phyloP scores from a whole-genome alignment of 2,888 invertebrate species.

The Theodoxus fluviatilis region DNA sequence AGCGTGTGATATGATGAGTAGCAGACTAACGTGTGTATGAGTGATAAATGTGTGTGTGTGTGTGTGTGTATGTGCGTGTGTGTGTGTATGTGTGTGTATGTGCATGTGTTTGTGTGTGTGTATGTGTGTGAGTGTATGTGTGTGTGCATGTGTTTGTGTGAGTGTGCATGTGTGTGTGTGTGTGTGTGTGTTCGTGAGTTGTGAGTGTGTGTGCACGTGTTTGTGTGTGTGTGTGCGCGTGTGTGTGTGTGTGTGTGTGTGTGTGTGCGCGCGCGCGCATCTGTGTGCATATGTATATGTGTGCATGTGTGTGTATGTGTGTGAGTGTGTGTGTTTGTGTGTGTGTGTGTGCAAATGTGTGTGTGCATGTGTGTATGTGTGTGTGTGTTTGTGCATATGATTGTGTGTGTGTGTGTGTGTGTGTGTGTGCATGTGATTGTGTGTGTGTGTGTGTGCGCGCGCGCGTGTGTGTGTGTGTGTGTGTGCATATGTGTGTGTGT shows the following conservation, averaged over 20 bases:
- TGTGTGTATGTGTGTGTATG: no score
- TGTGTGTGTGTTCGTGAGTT: no score
- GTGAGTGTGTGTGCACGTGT: not conserved
- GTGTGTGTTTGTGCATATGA: not conserved
- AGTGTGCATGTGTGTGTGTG: no score
- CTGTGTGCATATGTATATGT: no score
- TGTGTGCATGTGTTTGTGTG: no score
- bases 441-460: constrained; percentile 3
- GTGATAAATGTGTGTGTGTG: no score
- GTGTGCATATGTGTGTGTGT: constrained; percentile 1
- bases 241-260: not conserved
- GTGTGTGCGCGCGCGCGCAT: no score
- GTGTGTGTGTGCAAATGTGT: not conserved
- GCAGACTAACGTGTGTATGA: no score
- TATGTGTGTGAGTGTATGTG: no score
- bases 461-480: not conserved
- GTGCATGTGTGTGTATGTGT: not conserved
- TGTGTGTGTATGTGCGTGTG: no score
- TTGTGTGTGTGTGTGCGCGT: not conserved
- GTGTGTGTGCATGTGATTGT: not conserved
- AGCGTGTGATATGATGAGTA: no score
- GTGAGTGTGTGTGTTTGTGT: constrained; percentile 7
- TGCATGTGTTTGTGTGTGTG: no score
- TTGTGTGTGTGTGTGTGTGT: not conserved
- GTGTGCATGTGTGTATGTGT: constrained; percentile 4